Base-by-base conservation (phyloP, 37 sponge, comb jelly and placozoan genomes). In the Axinella damicornis region DNA sequence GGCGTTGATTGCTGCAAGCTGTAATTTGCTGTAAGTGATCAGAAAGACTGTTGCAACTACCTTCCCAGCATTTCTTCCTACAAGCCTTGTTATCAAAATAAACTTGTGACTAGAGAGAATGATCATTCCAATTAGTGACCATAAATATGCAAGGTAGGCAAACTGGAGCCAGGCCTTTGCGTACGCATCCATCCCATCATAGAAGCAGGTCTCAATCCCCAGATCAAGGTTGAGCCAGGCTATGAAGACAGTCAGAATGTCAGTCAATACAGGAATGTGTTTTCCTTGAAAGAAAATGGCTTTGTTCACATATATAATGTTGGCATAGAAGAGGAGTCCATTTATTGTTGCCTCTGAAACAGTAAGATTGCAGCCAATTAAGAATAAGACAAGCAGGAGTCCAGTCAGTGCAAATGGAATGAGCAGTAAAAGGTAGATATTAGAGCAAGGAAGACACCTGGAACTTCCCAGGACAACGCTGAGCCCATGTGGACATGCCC, bases 1-100 rank as follows among this genome's bases (percentile, higher is more conserved):
- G 12, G 31, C 37, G 16, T 24, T 24, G 2, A 71, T 71, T n/a
- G 36, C 60, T 21, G 60, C 53, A 16, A 57, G 83, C 9, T 71
- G 35, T 24, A 81, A n/a, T 32, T 81, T 81, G 6, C 71, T 28
- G 28, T 70, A 82, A 36, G 83, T 57, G 20, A 72, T 16, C 24
- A 82, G 72, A 22, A 82, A 37, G 2, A 82, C 14, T 32, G 83
- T 82, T 22, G 83, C 83, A 1, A 82, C 73, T 1, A 82, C 57
- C 53, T 28, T 24, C 12, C 71, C 72, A 1, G 73, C 72, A 71
- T 71, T 82, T 2, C 35, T 55, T 21, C 71, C 71, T 53, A 71
- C 57, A 2, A 56, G 22, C 14, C 36, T 69, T n/a, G 78, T 52
- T 20, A 78, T 22, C 39, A 1, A 28, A 2, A 38, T 11, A 4